phyloP scores from a whole-genome alignment of 2,888 invertebrate genomes.

The Diplazon laetatorius region DNA sequence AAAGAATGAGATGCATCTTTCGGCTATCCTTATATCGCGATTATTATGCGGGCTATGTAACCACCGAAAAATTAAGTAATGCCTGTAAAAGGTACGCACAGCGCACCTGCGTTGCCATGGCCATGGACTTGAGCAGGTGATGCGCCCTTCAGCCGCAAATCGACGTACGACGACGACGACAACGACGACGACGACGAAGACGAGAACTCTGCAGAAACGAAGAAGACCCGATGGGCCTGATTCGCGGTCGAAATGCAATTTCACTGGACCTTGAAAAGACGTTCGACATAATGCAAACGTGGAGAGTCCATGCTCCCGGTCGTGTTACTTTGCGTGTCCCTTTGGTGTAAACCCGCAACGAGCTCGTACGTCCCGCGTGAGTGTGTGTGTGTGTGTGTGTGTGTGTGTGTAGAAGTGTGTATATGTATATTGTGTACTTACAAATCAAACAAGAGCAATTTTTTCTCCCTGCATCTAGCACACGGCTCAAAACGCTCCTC shows the following conservation, averaged over 20 bases:
- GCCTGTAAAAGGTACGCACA: conserved; percentile 68
- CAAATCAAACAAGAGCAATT: neutral
- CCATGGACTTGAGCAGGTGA: conserved; percentile 73
- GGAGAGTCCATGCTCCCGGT: conserved; percentile 40
- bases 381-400: conserved; percentile 13
- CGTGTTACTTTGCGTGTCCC: conserved; percentile 70
- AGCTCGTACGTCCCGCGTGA: no score
- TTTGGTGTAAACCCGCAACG: conserved; percentile 65
- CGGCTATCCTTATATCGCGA: conserved; percentile 43
- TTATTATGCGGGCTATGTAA: conserved; percentile 74
- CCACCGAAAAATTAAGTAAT: conserved; percentile 75
- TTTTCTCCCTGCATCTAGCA: neutral
- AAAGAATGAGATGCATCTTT: no score
- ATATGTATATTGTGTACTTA: neutral
- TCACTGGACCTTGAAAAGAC: conserved; percentile 39
- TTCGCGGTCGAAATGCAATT: conserved; percentile 41
- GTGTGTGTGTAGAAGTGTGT: neutral
- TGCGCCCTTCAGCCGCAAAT: conserved; percentile 56
- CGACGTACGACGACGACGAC: conserved; percentile 43
- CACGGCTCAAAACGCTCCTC: no score
- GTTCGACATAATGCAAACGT: conserved; percentile 29
- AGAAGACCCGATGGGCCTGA: conserved; percentile 5
- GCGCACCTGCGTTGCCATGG: conserved; percentile 72
- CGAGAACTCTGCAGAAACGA: neutral
- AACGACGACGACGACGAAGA: conserved; percentile 19